A percentile compares a stretch with the other conserved stretches of the same genome.
Evolutionary conservation across 2,797 vertebrate species (phyloP).

Genomic region (Petrocephalus sullivani): DNA sequence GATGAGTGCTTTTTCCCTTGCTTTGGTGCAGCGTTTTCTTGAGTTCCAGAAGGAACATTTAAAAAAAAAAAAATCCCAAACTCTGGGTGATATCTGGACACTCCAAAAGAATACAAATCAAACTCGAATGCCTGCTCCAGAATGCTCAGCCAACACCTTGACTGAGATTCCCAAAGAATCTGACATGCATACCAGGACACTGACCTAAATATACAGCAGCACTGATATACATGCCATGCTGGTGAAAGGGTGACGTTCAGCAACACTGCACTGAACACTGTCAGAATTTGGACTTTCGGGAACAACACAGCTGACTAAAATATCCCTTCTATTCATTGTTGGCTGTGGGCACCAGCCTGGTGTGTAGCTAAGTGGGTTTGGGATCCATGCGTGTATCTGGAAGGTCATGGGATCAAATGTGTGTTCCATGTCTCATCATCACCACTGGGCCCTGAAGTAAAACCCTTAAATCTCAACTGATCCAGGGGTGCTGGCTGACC

Average conservation of each 20-base stretch:
- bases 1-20: not conserved
- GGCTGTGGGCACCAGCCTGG: not conserved
- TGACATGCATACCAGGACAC: not conserved
- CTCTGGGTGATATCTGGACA: not conserved
- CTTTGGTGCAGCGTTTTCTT: not conserved
- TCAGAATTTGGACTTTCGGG: not conserved
- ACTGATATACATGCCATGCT: not conserved
- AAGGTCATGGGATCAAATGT: not conserved
- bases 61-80: not conserved
- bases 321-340: not conserved
- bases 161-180: not conserved
- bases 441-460: not conserved
- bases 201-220: constrained; percentile 6
- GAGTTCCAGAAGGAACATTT: not conserved
- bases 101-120: not conserved
- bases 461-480: not conserved
- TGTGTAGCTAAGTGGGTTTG: not conserved
- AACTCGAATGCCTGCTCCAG: not conserved
- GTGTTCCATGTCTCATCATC: not conserved
- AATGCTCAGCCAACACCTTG: not conserved
- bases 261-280: not conserved
- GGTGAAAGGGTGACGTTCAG: not conserved
- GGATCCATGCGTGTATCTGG: not conserved
- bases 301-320: not conserved
- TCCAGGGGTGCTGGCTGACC: not conserved